Evolutionary conservation across 2,113 vertebrate genomes (phyloP).

Genomic region (Callithrix jacchus): DNA sequence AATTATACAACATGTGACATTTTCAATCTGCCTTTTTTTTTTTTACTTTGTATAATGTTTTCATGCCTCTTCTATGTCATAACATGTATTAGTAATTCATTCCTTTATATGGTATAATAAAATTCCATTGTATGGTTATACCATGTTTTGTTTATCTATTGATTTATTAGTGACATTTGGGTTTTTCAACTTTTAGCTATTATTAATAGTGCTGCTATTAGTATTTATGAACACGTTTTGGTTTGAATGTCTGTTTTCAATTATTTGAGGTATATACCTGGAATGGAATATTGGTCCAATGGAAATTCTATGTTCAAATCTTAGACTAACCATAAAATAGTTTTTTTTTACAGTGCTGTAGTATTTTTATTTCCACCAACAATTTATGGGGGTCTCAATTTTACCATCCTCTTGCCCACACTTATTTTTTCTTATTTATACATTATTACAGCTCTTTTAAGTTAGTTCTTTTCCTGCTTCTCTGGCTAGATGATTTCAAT

Average conservation of each 20-base stretch:
- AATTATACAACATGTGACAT: not conserved
- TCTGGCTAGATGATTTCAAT: not conserved
- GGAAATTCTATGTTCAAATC: not conserved
- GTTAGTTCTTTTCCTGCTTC: not conserved
- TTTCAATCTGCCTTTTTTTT: not conserved
- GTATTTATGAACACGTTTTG: not conserved
- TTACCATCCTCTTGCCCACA: fast-evolving
- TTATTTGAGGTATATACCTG: not conserved
- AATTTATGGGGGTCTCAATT: not conserved
- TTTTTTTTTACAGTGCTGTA: not conserved
- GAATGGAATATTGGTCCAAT: not conserved
- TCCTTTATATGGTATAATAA: not conserved
- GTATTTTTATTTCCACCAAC: not conserved
- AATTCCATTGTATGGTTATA: not conserved
- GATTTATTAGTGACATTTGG: not conserved
- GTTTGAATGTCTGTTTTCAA: not conserved
- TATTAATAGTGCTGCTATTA: not conserved
- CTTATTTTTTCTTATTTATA: not conserved
- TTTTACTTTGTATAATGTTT: not conserved
- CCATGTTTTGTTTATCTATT: not conserved
- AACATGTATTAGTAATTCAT: not conserved
- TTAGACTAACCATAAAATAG: not conserved
- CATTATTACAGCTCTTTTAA: not conserved
- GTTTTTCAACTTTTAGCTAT: not conserved
- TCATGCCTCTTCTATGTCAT: not conserved